Evolutionary conservation across 2,113 vertebrate species (phyloP).

Genomic region (Gallinago media): DNA sequence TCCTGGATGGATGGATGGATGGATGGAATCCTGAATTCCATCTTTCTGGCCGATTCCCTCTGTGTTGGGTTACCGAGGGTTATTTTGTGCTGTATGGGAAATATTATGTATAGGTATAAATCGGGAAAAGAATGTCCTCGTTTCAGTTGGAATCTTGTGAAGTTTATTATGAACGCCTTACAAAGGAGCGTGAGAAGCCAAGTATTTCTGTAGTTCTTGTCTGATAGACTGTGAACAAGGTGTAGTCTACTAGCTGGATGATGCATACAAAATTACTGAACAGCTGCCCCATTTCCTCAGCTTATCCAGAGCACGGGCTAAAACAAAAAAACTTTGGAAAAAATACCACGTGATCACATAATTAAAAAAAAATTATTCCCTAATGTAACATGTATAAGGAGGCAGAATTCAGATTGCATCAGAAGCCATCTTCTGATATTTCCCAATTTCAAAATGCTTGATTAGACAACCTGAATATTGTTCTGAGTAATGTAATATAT

Average conservation of each 20-base stretch:
- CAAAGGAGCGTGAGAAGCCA: background rate
- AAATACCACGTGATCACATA: background rate
- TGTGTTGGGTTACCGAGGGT: background rate
- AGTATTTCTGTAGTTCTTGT: background rate
- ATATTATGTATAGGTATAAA: background rate
- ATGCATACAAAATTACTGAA: background rate
- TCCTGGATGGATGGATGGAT: background rate
- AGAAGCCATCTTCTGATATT: conserved; percentile 1
- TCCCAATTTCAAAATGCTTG: conserved; percentile 25
- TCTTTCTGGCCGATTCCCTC: background rate
- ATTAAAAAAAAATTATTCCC: background rate
- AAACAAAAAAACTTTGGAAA: background rate
- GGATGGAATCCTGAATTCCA: background rate
- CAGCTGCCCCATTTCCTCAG: background rate
- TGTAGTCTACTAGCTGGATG: background rate
- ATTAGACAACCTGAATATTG: conserved; percentile 43
- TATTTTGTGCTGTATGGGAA: background rate
- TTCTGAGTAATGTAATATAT: conserved; percentile 43
- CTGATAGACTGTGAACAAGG: background rate
- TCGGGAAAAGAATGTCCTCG: background rate
- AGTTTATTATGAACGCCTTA: background rate
- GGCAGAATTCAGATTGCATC: background rate
- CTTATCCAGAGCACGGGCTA: background rate
- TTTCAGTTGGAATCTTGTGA: background rate
- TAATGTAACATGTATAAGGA: background rate